Percentiles rank a stretch among this genome's conserved stretches.
phyloP scores from a whole-genome alignment of 2,888 invertebrate genomes.

The Drosophila pseudotalamancana region DNA sequence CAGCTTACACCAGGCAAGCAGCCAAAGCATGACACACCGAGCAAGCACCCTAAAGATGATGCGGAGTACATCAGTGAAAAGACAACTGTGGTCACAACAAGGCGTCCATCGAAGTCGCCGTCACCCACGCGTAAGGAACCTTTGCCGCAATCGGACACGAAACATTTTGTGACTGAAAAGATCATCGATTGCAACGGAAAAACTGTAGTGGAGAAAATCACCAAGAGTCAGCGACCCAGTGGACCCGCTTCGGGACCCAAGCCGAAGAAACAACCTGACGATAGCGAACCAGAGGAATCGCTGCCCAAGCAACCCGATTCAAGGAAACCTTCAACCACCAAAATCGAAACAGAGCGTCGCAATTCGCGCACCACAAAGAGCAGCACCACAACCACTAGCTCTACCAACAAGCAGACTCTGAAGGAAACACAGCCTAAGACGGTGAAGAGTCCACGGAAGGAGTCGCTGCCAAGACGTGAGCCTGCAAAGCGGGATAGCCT shows the following conservation, averaged over 20 bases:
- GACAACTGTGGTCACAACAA: conserved; percentile 52
- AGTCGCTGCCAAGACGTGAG: conserved; percentile 53
- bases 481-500: conserved; percentile 51
- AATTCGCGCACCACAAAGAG: conserved; percentile 46
- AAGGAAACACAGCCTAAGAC: conserved; percentile 36
- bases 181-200: conserved; percentile 59
- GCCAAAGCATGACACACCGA: conserved; percentile 1
- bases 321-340: conserved; percentile 32
- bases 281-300: conserved; percentile 40
- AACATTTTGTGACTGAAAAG: conserved; percentile 64
- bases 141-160: conserved; percentile 29
- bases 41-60: conserved; percentile 33
- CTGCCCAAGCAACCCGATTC: conserved; percentile 32
- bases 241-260: conserved; percentile 4
- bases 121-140: conserved; percentile 42
- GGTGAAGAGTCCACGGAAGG: conserved; percentile 58
- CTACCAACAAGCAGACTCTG: conserved; percentile 20
- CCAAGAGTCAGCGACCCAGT: conserved; percentile 12
- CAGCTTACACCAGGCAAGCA: conserved; percentile 6
- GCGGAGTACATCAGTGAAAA: conserved; percentile 51
- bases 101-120: conserved; percentile 37
- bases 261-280: conserved; percentile 27
- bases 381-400: conserved; percentile 12
- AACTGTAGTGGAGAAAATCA: conserved; percentile 35
- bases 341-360: conserved; percentile 44